Evolutionary conservation across 2,113 vertebrate genomes (phyloP), one percentile per base, ranked within the genome.

Genomic region (Scomber scombrus): DNA sequence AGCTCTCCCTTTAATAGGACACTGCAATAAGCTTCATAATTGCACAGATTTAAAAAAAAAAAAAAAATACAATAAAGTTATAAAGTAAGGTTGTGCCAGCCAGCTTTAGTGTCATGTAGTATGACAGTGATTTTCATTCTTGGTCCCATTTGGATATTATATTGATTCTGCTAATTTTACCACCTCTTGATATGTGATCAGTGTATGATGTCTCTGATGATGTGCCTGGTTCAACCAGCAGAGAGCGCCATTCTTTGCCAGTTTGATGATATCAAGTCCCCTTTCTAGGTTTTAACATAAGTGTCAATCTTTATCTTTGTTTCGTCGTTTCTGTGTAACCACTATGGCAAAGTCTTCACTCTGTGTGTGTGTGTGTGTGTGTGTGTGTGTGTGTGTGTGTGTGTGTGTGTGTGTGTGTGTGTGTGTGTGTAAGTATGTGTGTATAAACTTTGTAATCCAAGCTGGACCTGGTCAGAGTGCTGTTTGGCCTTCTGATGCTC

Each of bases 401-500:
- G 58, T 54, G 67, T 61, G 57, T 43, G 75, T 80, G 26, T 73
- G 74, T 76, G 54, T 70, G 60, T 63, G 76, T 69, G 54, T 68
- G 66, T 66, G 50, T 80, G 61, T 56, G 31, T 49, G 40, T 43
- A 40, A 40, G 66, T 75, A 45, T 70, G 7, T 52, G 29, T 66
- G 47, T 54, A 11, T 68, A 1, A 8, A 9, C 16, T 21, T 2
- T 71, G 65, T 85, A 83, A 89, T 83, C 69, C 31, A 66, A 85
- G 69, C 64, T 70, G 81, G 26, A 57, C 19, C 3, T 26, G 56
- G 40, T 81, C 67, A 73, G 21, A 52, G 58, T 65, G 68, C 56
- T 80, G 87, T 89, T 87, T 88, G 87, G 90, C 88, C 87, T 89
- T 82, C 58, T 74, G 71, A 70, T 74, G 62, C 85, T 91, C 78